Evolutionary conservation across 2,888 invertebrate species (phyloP).

Genomic region (Drosophila antonietae): DNA sequence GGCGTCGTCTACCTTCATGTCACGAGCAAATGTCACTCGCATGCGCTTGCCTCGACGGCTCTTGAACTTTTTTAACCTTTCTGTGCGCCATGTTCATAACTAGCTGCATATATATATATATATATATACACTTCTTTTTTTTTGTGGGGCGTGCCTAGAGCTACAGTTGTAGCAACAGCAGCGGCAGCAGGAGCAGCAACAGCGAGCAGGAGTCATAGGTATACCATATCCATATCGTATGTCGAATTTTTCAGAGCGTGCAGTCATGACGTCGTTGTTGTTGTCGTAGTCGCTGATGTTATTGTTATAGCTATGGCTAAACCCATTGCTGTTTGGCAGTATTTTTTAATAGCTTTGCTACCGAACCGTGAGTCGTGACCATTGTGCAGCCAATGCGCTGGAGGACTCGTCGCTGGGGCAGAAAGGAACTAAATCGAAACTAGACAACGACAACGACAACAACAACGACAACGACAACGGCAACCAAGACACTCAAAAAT

Average conservation of each 20-base stretch:
- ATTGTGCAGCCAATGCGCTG: conserved; percentile 51
- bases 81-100: conserved; percentile 69
- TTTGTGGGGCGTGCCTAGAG: conserved; percentile 48
- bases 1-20: conserved; percentile 70
- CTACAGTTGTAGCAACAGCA: conserved; percentile 30
- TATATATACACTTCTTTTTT: background rate
- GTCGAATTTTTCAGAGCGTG: conserved; percentile 75
- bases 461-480: conserved; percentile 1
- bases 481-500: conserved; percentile 58
- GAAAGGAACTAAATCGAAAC: conserved; percentile 36
- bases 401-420: conserved; percentile 30
- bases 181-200: background rate
- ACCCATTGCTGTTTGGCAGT: conserved; percentile 38
- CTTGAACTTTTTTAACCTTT: conserved; percentile 79
- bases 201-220: conserved; percentile 16
- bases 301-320: conserved; percentile 40
- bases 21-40: conserved; percentile 77
- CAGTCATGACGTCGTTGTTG: conserved; percentile 68
- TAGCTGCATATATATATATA: conserved; percentile 40
- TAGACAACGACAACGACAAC: conserved; percentile 50
- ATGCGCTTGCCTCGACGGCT: conserved; percentile 69
- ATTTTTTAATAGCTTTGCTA: conserved; percentile 75
- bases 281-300: conserved; percentile 44
- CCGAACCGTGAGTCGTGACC: conserved; percentile 70
- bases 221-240: conserved; percentile 66